phyloP scores from a whole-genome alignment of 2,797 vertebrate genomes.

The Borostomias antarcticus region DNA sequence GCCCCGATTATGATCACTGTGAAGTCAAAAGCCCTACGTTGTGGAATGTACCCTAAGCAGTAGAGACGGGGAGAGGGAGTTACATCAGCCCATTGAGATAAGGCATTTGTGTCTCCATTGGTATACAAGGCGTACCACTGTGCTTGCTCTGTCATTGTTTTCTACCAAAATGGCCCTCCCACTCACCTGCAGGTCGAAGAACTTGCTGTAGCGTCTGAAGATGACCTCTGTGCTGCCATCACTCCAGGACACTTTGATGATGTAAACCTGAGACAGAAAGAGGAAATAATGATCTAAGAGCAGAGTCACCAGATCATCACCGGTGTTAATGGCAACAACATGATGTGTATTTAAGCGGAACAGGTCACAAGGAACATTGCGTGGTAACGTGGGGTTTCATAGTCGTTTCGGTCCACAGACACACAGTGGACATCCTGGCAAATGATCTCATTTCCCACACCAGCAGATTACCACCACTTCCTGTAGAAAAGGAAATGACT shows the following conservation, averaged over 20 bases:
- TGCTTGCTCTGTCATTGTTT: not conserved
- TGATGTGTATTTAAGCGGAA: too few relatives aligned
- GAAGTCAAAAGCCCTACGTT: too few relatives aligned
- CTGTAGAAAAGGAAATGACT: not conserved
- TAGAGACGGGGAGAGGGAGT: too few relatives aligned
- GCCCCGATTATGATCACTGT: too few relatives aligned
- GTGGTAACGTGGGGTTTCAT: too few relatives aligned
- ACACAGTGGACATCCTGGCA: not conserved
- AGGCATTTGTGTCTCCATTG: too few relatives aligned
- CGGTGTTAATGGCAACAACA: too few relatives aligned
- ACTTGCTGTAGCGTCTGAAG: constrained; percentile 98
- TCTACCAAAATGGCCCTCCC: too few relatives aligned
- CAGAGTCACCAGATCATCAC: too few relatives aligned
- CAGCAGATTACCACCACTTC: not conserved
- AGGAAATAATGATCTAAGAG: not conserved
- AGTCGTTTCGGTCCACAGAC: not conserved
- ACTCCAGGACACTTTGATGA: constrained; percentile 98
- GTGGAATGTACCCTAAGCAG: too few relatives aligned
- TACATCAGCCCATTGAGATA: too few relatives aligned
- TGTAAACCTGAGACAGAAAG: constrained; percentile 85
- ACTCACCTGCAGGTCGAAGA: constrained; percentile 97
- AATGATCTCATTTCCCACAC: not conserved
- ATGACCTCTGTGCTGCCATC: constrained; percentile 92
- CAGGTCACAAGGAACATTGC: too few relatives aligned
- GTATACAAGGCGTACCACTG: not conserved